Evolutionary conservation across 2,113 vertebrate genomes (phyloP).

Genomic region (Chaetodon trifascialis): DNA sequence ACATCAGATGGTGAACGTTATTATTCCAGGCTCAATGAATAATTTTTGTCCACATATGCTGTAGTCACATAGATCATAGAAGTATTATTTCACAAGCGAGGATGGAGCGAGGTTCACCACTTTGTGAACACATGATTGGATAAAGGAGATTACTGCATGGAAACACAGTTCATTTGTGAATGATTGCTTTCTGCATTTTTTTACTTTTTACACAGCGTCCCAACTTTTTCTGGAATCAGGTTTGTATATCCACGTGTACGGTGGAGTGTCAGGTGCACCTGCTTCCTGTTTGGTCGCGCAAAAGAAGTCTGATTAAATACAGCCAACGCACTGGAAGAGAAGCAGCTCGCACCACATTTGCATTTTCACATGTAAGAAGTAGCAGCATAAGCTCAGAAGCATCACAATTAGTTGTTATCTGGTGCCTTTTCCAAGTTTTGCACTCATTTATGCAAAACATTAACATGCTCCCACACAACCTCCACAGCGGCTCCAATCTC

Average conservation of each 20-base stretch:
- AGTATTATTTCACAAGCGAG: background rate
- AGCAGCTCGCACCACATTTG: conserved; percentile 14
- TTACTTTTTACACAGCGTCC: too few species aligned
- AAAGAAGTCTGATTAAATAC: background rate
- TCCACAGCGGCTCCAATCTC: background rate
- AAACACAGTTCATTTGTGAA: too few species aligned
- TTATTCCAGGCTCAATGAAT: background rate
- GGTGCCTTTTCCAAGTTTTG: background rate
- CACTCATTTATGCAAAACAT: background rate
- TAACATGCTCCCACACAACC: background rate
- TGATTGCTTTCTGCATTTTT: too few species aligned
- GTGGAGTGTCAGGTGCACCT: background rate
- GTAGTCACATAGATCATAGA: background rate
- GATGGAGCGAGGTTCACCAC: too few species aligned
- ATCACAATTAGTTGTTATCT: background rate
- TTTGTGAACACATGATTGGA: too few species aligned
- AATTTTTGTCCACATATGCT: background rate
- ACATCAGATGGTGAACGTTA: background rate
- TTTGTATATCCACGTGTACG: background rate
- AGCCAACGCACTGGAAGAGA: background rate
- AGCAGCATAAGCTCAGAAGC: background rate
- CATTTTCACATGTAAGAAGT: conserved; percentile 12
- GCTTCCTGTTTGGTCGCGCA: background rate
- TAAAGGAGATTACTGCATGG: too few species aligned
- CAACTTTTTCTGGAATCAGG: too few species aligned